phyloP scores from a whole-genome alignment of 2,113 vertebrate genomes.

The Cricetomys ansorgei region DNA sequence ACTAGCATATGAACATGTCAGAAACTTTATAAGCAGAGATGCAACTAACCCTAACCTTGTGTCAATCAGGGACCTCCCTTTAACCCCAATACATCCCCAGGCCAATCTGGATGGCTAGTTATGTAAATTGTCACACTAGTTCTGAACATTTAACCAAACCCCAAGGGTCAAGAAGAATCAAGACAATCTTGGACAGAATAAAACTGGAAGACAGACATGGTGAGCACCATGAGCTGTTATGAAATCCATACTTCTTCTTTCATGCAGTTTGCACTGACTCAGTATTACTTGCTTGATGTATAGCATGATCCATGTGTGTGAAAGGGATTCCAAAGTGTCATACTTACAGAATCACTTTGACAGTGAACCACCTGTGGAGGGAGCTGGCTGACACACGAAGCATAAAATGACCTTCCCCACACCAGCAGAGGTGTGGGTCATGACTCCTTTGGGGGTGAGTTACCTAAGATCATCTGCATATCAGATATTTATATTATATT shows the following conservation, averaged over 20 bases:
- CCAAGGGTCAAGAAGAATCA: background rate
- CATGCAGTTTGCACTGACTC: background rate
- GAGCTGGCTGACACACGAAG: background rate
- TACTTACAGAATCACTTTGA: background rate
- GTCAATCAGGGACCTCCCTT: background rate
- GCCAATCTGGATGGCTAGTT: background rate
- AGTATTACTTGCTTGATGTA: too few relatives aligned
- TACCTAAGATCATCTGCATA: too few relatives aligned
- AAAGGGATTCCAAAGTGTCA: background rate
- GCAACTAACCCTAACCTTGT: background rate
- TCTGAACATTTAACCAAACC: background rate
- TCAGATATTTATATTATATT: too few relatives aligned
- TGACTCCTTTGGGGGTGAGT: too few relatives aligned
- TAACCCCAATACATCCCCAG: background rate
- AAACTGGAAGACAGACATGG: background rate
- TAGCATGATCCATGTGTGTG: background rate
- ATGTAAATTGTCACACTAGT: background rate
- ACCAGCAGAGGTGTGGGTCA: too few relatives aligned
- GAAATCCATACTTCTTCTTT: too few relatives aligned
- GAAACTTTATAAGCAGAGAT: background rate
- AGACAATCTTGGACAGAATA: background rate
- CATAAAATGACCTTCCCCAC: too few relatives aligned
- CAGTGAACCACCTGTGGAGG: background rate
- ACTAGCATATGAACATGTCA: background rate
- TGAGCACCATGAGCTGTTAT: background rate